These are phyloP conservation scores for Cactoblastis cactorum DNA, from an alignment of 2,888 invertebrate genomes.

Conservation along the genomic window DNA sequence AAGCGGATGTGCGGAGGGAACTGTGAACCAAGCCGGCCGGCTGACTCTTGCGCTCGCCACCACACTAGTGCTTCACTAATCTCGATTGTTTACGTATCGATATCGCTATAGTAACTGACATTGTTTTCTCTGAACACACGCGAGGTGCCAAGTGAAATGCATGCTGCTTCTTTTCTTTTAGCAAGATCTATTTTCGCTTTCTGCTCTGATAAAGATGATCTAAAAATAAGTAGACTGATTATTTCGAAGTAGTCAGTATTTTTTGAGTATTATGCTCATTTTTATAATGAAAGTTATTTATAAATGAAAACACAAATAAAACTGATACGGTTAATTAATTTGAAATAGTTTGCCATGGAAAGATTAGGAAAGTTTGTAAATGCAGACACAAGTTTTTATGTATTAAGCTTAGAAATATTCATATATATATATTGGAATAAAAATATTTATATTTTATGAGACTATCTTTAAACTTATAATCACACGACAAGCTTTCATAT, in stretches of 20 bases:
- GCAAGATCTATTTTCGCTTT: background rate
- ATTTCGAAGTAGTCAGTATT: background rate
- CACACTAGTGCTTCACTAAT: slow-evolving; percentile 52
- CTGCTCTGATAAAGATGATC: slow-evolving; percentile 1
- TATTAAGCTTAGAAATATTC: too few species aligned
- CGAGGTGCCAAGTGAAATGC: slow-evolving; percentile 5
- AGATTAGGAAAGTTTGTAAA: too few species aligned
- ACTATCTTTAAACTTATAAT: too few species aligned
- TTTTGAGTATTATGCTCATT: too few species aligned
- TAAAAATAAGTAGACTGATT: background rate
- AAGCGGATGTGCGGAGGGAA: slow-evolving; percentile 70
- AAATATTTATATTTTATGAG: too few species aligned
- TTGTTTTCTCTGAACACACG: slow-evolving; percentile 4
- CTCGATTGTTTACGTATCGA: slow-evolving; percentile 51
- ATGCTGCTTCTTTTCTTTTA: background rate
- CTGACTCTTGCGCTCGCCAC: slow-evolving; percentile 55
- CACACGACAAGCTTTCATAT: too few species aligned
- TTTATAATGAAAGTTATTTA: too few species aligned
- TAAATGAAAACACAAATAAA: too few species aligned
- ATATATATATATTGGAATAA: too few species aligned
- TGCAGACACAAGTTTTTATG: too few species aligned
- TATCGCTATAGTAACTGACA: slow-evolving; percentile 24
- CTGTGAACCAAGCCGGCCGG: slow-evolving; percentile 46
- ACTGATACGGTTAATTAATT: too few species aligned
- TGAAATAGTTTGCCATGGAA: too few species aligned